Conservation (phyloP, 2,888 invertebrate species). For the Vesta saturnalis region DNA sequence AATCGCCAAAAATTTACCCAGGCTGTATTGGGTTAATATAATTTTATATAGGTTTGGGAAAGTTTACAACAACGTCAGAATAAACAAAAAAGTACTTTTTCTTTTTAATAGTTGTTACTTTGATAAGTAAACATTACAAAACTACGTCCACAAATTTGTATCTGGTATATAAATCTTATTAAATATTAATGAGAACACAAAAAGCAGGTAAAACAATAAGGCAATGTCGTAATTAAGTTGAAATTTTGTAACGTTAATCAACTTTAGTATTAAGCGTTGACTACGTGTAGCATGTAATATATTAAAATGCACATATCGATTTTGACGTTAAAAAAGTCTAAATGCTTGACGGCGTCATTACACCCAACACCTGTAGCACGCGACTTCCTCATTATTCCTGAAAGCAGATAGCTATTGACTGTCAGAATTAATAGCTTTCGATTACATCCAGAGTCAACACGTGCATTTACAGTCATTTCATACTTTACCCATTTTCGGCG, state of each 20-base stretch:
- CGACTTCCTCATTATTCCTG: conserved; percentile 58
- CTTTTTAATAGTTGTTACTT: too few species aligned
- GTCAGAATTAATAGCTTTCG: conserved; percentile 59
- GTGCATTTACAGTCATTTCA: conserved; percentile 46
- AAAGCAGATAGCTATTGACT: conserved; percentile 57
- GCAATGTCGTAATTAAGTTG: background rate
- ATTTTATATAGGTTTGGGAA: too few species aligned
- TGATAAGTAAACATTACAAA: background rate
- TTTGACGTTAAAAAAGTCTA: conserved; percentile 45
- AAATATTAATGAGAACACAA: background rate
- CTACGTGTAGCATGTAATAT: conserved; percentile 5
- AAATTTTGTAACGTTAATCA: conserved; percentile 9
- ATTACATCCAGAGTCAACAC: conserved; percentile 59
- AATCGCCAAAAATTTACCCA: too few species aligned
- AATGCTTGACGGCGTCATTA: conserved; percentile 56
- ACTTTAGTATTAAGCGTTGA: conserved; percentile 16
- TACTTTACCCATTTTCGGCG: conserved; percentile 22
- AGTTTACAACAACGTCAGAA: too few species aligned
- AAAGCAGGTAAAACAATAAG: background rate
- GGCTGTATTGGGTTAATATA: too few species aligned
- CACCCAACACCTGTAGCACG: conserved; percentile 59
- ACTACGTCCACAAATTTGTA: too few species aligned
- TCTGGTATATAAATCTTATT: too few species aligned
- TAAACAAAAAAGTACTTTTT: too few species aligned
- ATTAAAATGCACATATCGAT: conserved; percentile 36